phyloP scores from a whole-genome alignment of 2,797 vertebrate genomes.

The Catamblyrhynchus diadema region DNA sequence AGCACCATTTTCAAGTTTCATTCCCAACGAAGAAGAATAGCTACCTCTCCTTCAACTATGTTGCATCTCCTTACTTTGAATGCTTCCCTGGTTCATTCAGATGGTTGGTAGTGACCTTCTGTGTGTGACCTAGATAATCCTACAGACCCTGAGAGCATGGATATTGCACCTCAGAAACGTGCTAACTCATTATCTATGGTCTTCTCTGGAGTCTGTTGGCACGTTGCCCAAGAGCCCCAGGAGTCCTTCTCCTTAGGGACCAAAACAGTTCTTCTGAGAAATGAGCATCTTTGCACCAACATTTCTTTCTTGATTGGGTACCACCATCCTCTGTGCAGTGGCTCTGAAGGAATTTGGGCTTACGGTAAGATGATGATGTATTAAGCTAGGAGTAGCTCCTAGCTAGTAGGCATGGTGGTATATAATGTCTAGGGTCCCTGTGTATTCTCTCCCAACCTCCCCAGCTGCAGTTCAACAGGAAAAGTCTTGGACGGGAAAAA shows the following conservation, averaged over 20 bases:
- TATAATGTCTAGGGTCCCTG: background rate
- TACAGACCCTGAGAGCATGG: background rate
- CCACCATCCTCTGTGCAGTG: background rate
- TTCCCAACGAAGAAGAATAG: background rate
- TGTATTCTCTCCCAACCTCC: background rate
- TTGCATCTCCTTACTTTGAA: background rate
- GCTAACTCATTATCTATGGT: accelerated
- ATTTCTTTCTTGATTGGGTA: background rate
- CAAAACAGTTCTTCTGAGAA: background rate
- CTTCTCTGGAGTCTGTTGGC: background rate
- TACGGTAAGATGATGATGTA: background rate
- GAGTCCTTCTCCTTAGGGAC: background rate
- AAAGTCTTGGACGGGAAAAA: background rate
- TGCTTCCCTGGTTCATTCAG: background rate
- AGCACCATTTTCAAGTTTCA: background rate
- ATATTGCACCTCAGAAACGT: background rate
- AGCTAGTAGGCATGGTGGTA: background rate
- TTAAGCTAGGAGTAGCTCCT: background rate
- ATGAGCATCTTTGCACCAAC: background rate
- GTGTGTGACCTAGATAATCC: background rate
- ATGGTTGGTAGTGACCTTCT: background rate
- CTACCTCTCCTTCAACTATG: background rate
- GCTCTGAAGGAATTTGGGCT: background rate
- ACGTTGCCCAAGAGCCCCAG: too few species aligned
- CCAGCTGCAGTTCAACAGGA: background rate